These are phyloP conservation scores for Tricholauxania praeusta DNA, from an alignment of 2,888 invertebrate genomes.

Conservation along the genomic window DNA sequence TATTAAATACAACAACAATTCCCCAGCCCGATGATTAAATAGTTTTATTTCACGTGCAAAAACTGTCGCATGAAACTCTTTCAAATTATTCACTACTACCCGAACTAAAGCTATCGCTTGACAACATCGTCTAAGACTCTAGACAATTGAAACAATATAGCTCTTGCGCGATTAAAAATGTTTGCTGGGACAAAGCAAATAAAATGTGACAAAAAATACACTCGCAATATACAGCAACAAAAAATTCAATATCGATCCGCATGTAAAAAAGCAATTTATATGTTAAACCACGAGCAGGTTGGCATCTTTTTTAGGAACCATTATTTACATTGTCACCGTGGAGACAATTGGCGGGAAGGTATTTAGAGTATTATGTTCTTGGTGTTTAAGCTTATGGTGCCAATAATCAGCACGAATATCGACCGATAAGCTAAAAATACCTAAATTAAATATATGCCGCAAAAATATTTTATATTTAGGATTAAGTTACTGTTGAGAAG, in stretches of 20 bases:
- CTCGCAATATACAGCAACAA: background rate
- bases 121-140: no score
- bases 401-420: constrained; percentile 16
- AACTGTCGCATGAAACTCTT: no score
- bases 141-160: no score
- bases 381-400: constrained; percentile 23
- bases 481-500: no score
- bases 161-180: background rate
- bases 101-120: no score
- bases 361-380: background rate
- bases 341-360: constrained; percentile 13
- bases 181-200: constrained; percentile 2
- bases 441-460: background rate
- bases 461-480: no score
- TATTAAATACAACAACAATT: no score
- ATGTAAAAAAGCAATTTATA: constrained; percentile 45
- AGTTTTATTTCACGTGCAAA: no score
- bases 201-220: constrained; percentile 17
- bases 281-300: constrained; percentile 43
- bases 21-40: no score
- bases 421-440: constrained; percentile 22
- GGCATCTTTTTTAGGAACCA: constrained; percentile 29
- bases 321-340: constrained; percentile 27
- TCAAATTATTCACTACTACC: no score
- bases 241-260: constrained; percentile 40